Evolutionary conservation across 2,797 vertebrate species (phyloP).

Genomic region (Siniperca obscura): DNA sequence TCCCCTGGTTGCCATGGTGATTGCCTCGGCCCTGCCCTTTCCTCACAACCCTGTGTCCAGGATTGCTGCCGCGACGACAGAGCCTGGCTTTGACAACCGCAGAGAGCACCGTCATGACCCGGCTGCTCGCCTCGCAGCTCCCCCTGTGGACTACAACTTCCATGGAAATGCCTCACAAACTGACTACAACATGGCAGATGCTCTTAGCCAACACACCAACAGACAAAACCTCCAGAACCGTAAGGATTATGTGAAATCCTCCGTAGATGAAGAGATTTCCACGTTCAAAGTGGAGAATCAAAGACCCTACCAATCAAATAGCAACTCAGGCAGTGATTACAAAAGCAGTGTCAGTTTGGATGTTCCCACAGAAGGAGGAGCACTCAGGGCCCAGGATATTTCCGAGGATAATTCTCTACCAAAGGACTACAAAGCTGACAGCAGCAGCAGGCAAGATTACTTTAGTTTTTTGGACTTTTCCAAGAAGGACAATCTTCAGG

Average conservation of each 20-base stretch:
- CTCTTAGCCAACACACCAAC: constrained; percentile 40
- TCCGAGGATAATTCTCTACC: constrained; percentile 55
- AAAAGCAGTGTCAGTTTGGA: constrained; percentile 34
- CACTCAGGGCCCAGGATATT: constrained; percentile 54
- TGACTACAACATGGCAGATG: constrained; percentile 65
- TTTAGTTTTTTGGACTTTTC: constrained; percentile 42
- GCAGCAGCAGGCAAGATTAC: constrained; percentile 43
- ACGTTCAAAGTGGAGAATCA: constrained; percentile 47
- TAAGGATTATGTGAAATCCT: constrained; percentile 53
- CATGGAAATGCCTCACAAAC: constrained; percentile 60
- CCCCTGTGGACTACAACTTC: constrained; percentile 56
- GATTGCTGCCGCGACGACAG: constrained; percentile 75
- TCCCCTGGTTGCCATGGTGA: constrained; percentile 92
- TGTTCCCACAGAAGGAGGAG: constrained; percentile 43
- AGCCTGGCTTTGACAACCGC: constrained; percentile 70
- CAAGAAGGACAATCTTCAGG: constrained; percentile 32
- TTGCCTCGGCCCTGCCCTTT: constrained; percentile 89
- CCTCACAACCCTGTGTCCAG: constrained; percentile 83
- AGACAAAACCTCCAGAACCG: constrained; percentile 46
- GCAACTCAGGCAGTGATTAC: constrained; percentile 50
- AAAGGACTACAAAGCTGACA: constrained; percentile 63
- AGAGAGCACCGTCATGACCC: constrained; percentile 62
- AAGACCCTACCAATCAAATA: constrained; percentile 37
- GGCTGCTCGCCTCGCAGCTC: constrained; percentile 51
- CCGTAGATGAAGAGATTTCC: constrained; percentile 43